phyloP scores from a whole-genome alignment of 2,888 invertebrate genomes.

The Urechis unicinctus region DNA sequence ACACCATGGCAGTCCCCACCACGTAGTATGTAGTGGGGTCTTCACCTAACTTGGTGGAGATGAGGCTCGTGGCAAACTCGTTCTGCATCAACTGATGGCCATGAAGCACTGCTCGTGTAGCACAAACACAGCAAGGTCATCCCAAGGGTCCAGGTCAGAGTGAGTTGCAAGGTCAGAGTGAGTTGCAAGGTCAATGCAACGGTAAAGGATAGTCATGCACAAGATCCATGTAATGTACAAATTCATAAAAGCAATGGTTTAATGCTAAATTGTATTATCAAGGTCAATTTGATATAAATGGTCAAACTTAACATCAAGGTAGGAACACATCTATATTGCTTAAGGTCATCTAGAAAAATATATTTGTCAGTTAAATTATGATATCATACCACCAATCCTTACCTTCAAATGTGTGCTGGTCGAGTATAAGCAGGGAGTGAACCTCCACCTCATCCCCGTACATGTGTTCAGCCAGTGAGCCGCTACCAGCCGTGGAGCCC shows the following conservation, averaged over 20 bases:
- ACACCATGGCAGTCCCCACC: conserved; percentile 81
- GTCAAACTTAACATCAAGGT: not conserved
- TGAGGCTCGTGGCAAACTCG: conserved; percentile 85
- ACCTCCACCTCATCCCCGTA: conserved; percentile 80
- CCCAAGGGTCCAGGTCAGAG: too few relatives aligned
- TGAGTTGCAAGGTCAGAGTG: too few relatives aligned
- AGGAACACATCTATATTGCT: not conserved
- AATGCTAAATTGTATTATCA: too few relatives aligned
- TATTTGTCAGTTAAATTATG: too few relatives aligned
- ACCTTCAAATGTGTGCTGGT: conserved; percentile 92
- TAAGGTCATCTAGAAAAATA: not conserved
- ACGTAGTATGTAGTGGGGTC: conserved; percentile 88
- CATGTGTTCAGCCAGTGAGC: conserved; percentile 53
- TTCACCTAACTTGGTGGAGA: conserved; percentile 83
- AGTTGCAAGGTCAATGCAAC: too few relatives aligned
- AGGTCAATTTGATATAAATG: too few relatives aligned
- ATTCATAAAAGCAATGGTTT: too few relatives aligned
- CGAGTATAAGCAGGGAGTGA: conserved; percentile 76
- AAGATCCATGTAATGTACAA: not conserved
- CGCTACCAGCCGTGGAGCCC: conserved; percentile 26
- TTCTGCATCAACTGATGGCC: conserved; percentile 85
- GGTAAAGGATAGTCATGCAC: too few relatives aligned
- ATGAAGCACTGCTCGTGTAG: conserved; percentile 67
- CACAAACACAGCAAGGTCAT: too few relatives aligned
- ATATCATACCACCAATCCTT: too few relatives aligned